Evolutionary conservation across 2,797 vertebrate genomes (phyloP).

Genomic region (Threskiornis aethiopicus): DNA sequence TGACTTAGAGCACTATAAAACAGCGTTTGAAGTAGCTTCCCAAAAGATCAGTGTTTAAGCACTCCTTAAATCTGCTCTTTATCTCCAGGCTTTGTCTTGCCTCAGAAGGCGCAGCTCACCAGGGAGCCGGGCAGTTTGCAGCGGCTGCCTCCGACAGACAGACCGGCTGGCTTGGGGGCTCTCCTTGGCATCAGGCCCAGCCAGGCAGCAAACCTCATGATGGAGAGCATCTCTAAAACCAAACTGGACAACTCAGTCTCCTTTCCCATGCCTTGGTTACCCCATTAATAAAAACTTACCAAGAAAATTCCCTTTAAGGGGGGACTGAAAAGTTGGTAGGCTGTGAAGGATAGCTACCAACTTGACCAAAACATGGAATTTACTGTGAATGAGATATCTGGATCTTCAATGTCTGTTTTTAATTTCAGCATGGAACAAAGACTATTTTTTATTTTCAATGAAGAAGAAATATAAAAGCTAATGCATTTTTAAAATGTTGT

Average conservation of each 20-base stretch:
- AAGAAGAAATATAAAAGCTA: not conserved
- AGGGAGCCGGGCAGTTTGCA: not conserved
- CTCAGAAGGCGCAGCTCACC: not conserved
- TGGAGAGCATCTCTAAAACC: not conserved
- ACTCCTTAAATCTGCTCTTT: not conserved
- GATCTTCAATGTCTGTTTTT: not conserved
- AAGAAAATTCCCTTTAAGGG: not conserved
- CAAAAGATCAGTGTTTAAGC: not conserved
- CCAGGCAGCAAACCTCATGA: not conserved
- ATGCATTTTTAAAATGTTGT: not conserved
- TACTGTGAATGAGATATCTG: not conserved
- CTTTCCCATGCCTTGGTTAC: not conserved
- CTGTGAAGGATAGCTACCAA: not conserved
- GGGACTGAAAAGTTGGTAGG: not conserved
- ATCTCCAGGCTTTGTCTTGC: slow-evolving; percentile 22
- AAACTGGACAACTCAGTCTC: not conserved
- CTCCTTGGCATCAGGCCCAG: not conserved
- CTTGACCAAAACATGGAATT: not conserved
- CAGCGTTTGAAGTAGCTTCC: slow-evolving; percentile 30
- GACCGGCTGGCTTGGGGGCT: not conserved
- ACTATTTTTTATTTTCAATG: not conserved
- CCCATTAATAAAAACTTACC: not conserved
- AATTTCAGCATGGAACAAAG: not conserved
- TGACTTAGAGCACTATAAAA: slow-evolving; percentile 17
- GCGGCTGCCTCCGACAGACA: accelerated